phyloP scores from a whole-genome alignment of 2,797 vertebrate species.

The Aphelocoma californica region DNA sequence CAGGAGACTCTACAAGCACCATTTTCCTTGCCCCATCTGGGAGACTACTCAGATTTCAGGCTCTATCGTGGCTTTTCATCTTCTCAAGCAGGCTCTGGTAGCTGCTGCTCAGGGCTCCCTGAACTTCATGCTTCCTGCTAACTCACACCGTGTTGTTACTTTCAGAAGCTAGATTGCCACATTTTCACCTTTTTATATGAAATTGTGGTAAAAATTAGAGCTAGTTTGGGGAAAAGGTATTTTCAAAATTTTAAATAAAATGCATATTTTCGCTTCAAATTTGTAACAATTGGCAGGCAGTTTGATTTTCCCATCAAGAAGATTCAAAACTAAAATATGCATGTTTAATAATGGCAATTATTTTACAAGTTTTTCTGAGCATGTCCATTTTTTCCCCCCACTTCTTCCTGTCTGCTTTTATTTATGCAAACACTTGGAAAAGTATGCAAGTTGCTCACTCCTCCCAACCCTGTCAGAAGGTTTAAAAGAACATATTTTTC shows the following conservation, averaged over 20 bases:
- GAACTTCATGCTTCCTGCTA: not conserved
- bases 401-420: not conserved
- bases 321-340: not conserved
- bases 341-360: slow-evolving; percentile 1
- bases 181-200: not conserved
- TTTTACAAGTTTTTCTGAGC: not conserved
- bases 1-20: not conserved
- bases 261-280: not conserved
- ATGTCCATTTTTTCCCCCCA: not conserved
- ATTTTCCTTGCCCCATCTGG: not conserved
- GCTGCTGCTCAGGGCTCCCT: not conserved
- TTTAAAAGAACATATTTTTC: not conserved
- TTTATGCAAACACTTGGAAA: not conserved
- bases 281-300: not conserved
- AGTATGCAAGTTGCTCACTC: not conserved
- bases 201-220: not conserved
- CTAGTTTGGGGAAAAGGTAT: not conserved
- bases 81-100: not conserved
- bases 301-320: not conserved
- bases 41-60: not conserved
- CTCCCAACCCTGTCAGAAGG: not conserved
- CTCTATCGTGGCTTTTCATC: not conserved
- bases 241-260: not conserved
- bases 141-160: not conserved
- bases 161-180: not conserved